Percentiles rank a stretch among this genome's conserved stretches.
phyloP scores from a whole-genome alignment of 64 coral and sea anemone species.

The Stichodactyla helianthus region DNA sequence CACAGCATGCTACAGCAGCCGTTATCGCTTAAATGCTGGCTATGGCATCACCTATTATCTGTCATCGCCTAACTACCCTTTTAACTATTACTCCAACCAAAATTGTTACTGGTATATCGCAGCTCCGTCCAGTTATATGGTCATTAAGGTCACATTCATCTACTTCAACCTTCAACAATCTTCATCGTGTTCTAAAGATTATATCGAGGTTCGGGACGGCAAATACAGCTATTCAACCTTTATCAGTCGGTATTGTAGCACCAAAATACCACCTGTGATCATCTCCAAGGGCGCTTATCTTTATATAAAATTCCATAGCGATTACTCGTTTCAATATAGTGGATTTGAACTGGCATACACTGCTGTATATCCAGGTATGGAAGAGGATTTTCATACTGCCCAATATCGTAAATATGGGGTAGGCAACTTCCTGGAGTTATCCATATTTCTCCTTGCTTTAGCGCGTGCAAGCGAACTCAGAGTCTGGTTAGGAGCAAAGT shows the following conservation, averaged over 20 bases:
- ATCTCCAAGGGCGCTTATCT: conserved; percentile 28
- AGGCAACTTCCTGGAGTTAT: background rate
- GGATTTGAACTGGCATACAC: conserved; percentile 14
- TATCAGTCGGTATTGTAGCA: conserved; percentile 25
- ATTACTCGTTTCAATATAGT: background rate
- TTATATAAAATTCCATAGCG: conserved; percentile 33
- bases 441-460: too few species aligned
- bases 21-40: background rate
- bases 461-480: too few species aligned
- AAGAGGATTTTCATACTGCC: background rate
- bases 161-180: background rate
- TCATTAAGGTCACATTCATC: conserved; percentile 5
- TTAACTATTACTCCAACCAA: background rate
- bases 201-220: conserved; percentile 28
- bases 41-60: background rate
- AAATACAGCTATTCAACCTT: background rate
- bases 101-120: conserved; percentile 13
- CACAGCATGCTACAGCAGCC: background rate
- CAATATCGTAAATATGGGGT: background rate
- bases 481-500: too few species aligned
- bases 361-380: background rate
- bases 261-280: conserved; percentile 17
- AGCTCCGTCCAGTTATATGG: background rate
- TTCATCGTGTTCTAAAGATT: background rate
- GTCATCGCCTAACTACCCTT: conserved; percentile 20